Evolutionary conservation across 2,888 invertebrate species (phyloP).

Genomic region (Polydrusus tereticollis): DNA sequence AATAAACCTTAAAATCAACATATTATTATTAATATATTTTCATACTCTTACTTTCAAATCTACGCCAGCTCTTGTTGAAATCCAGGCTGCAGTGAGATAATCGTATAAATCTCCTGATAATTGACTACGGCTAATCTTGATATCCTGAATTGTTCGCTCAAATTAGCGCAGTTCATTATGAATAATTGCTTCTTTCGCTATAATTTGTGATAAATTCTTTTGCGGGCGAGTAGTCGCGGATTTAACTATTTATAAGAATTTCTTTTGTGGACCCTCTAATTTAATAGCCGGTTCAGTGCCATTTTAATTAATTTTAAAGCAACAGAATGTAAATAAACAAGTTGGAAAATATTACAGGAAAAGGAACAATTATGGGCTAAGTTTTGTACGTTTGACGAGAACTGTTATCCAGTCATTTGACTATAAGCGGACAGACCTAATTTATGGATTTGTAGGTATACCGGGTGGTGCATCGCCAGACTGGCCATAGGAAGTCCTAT

Average conservation of each 20-base stretch:
- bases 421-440: too few species aligned
- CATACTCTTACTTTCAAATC: too few species aligned
- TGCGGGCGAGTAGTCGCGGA: neutral
- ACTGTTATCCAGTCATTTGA: too few species aligned
- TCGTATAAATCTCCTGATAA: neutral
- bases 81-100: neutral
- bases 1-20: too few species aligned
- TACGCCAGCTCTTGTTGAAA: neutral
- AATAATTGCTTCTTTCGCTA: neutral
- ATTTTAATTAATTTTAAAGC: neutral
- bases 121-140: slow-evolving; percentile 27
- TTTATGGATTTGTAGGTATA: too few species aligned
- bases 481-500: too few species aligned
- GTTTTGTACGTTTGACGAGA: too few species aligned
- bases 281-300: too few species aligned
- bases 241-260: neutral
- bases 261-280: neutral
- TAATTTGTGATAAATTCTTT: neutral
- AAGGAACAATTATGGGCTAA: too few species aligned
- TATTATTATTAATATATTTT: too few species aligned
- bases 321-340: neutral
- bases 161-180: neutral
- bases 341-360: too few species aligned
- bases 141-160: slow-evolving; percentile 8
- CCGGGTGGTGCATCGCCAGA: too few species aligned